Conservation (phyloP, 2,888 invertebrate species). For the Meliscaeva auricollis region DNA sequence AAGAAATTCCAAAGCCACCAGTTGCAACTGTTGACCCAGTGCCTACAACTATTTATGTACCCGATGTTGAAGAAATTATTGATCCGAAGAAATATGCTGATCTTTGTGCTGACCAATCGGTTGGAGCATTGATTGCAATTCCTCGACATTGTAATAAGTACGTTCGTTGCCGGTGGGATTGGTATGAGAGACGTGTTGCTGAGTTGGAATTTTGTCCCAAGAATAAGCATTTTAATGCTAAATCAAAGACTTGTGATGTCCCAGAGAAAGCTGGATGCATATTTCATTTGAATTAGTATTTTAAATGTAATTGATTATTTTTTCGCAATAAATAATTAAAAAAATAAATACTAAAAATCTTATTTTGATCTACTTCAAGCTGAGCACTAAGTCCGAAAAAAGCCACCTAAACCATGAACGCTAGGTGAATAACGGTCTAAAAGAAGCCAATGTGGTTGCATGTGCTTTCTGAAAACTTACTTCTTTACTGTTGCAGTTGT, state of each 20-base stretch:
- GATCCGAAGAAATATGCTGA: constrained; percentile 30
- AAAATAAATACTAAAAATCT: too few relatives aligned
- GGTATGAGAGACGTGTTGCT: constrained; percentile 55
- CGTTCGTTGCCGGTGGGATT: constrained; percentile 69
- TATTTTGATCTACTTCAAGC: too few relatives aligned
- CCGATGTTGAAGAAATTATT: constrained; percentile 11
- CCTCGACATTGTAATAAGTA: constrained; percentile 78
- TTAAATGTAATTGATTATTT: background rate
- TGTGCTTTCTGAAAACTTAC: too few relatives aligned
- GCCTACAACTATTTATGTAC: background rate
- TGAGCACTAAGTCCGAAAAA: too few relatives aligned
- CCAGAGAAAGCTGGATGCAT: constrained; percentile 71
- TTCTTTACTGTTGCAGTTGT: too few relatives aligned
- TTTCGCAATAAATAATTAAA: too few relatives aligned
- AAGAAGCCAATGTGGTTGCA: too few relatives aligned
- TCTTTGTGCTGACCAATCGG: constrained; percentile 77
- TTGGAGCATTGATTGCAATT: constrained; percentile 78
- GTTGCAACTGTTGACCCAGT: background rate
- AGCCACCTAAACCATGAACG: too few relatives aligned
- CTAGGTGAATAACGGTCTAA: too few relatives aligned
- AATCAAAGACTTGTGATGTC: constrained; percentile 69
- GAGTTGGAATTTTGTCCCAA: constrained; percentile 62
- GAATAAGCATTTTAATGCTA: constrained; percentile 65
- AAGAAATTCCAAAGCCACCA: background rate
- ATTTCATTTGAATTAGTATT: background rate